Percentiles rank a stretch among this genome's conserved stretches.
Conservation (phyloP, 2,888 invertebrate genomes). For the Morpho deidamia region DNA sequence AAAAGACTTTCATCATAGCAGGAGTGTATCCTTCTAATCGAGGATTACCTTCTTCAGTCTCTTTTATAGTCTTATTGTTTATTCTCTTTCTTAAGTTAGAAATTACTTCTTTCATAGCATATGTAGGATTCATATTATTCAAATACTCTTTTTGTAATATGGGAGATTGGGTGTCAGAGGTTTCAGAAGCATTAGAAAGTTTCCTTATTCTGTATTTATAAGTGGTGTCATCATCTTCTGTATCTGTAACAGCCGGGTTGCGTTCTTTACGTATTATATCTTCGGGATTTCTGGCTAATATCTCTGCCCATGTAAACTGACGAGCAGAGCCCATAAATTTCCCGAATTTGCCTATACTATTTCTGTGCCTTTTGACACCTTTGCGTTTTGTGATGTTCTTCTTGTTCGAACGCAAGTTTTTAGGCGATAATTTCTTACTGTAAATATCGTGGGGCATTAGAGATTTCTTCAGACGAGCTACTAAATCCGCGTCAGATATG, state of each 20-base stretch:
- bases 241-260: constrained; percentile 37
- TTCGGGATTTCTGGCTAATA: constrained; percentile 81
- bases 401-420: constrained; percentile 80
- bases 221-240: constrained; percentile 51
- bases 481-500: constrained; percentile 66
- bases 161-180: constrained; percentile 49
- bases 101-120: constrained; percentile 84
- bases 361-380: constrained; percentile 60
- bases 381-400: constrained; percentile 65
- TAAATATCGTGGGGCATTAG: constrained; percentile 71
- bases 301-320: constrained; percentile 83
- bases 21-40: constrained; percentile 70
- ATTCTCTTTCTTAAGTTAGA: constrained; percentile 79
- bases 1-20: constrained; percentile 75
- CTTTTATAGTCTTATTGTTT: constrained; percentile 46
- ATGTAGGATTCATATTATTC: constrained; percentile 80
- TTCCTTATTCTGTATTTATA: constrained; percentile 68
- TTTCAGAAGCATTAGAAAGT: constrained; percentile 59
- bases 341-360: constrained; percentile 70
- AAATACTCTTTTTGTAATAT: constrained; percentile 67
- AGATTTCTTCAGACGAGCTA: constrained; percentile 64
- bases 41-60: constrained; percentile 38
- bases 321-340: constrained; percentile 73
- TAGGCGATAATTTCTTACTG: constrained; percentile 77
- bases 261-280: constrained; percentile 76